Evolutionary conservation across 2,113 vertebrate species (phyloP).

Genomic region (Scomber scombrus): DNA sequence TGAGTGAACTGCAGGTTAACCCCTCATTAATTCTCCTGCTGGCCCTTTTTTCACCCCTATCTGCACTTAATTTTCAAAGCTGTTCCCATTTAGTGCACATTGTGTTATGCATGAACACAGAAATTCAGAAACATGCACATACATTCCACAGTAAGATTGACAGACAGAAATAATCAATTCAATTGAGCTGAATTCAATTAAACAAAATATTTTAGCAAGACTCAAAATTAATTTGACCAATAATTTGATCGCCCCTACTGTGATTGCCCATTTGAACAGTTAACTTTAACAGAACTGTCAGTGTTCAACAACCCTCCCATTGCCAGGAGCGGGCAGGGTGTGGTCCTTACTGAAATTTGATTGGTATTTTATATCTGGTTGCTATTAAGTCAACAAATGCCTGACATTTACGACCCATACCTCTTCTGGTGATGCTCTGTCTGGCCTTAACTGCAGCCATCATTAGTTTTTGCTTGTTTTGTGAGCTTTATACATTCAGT

Average conservation of each 20-base stretch:
- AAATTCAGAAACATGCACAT: neutral
- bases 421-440: neutral
- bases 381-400: conserved; percentile 14
- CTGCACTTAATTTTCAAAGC: neutral
- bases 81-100: neutral
- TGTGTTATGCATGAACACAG: neutral
- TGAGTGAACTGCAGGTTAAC: conserved; percentile 22
- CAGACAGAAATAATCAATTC: neutral
- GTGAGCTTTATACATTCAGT: neutral
- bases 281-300: neutral
- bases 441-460: neutral
- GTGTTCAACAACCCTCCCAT: too few species aligned
- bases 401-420: neutral
- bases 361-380: conserved; percentile 3
- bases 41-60: neutral
- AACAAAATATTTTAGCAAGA: neutral
- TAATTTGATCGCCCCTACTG: neutral
- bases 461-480: neutral
- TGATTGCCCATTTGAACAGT: neutral
- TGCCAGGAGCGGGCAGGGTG: neutral
- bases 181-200: neutral
- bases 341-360: neutral
- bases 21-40: neutral
- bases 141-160: neutral
- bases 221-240: neutral